Percentiles rank a stretch among this genome's conserved stretches.
These are phyloP conservation scores for Proterorhinus semilunaris DNA, from an alignment of 2,113 vertebrate species.

Conservation along the genomic window DNA sequence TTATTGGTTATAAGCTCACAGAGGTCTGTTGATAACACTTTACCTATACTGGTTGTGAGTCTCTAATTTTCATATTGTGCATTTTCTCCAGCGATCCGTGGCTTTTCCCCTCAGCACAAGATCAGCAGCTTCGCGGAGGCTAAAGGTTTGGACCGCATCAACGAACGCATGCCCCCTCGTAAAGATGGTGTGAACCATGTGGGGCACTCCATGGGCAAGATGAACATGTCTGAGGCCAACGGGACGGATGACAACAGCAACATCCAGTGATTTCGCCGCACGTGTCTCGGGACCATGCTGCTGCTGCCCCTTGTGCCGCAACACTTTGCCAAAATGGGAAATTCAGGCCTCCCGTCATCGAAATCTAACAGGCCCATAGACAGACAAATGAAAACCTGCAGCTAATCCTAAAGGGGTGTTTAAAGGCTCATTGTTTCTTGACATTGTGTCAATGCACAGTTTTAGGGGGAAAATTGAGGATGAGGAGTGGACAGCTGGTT, in stretches of 20 bases:
- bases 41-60: neutral
- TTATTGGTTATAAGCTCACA: too few relatives aligned
- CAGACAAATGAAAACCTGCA: constrained; percentile 68
- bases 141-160: constrained; percentile 83
- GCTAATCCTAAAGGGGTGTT: constrained; percentile 59
- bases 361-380: constrained; percentile 66
- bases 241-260: constrained; percentile 84
- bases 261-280: constrained; percentile 76
- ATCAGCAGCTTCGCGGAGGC: constrained; percentile 83
- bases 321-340: constrained; percentile 73
- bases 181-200: constrained; percentile 80
- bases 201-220: constrained; percentile 82
- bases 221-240: constrained; percentile 83
- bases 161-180: constrained; percentile 83
- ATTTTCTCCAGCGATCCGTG: constrained; percentile 73
- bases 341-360: constrained; percentile 75
- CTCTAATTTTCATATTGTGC: neutral
- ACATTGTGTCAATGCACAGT: constrained; percentile 60
- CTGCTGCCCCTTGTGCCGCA: constrained; percentile 53
- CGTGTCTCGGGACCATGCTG: constrained; percentile 50
- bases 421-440: constrained; percentile 59
- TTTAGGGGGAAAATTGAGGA: constrained; percentile 42
- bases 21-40: neutral
- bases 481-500: constrained; percentile 30
- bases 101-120: constrained; percentile 84